A percentile compares a stretch with the other conserved stretches of the same genome.
These are phyloP conservation scores for Babyrousa celebensis DNA, from an alignment of 2,797 vertebrate species.

Conservation along the genomic window DNA sequence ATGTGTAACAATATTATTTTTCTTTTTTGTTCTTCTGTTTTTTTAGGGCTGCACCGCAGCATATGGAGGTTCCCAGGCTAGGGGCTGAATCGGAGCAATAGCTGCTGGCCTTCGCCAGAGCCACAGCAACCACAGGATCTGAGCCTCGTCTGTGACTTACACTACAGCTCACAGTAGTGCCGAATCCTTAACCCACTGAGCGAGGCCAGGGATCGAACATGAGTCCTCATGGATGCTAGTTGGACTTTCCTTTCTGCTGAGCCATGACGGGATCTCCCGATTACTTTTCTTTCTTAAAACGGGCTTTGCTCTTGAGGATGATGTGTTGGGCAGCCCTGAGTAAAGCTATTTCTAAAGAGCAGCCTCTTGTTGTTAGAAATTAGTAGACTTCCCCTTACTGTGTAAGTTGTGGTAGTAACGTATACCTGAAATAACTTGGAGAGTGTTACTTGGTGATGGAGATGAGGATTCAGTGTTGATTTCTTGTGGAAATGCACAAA, in stretches of 20 bases:
- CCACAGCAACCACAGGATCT: too few species aligned
- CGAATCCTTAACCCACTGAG: too few species aligned
- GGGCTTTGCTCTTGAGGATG: conserved; percentile 22
- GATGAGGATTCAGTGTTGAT: neutral
- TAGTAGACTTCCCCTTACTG: neutral
- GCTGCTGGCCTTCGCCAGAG: too few species aligned
- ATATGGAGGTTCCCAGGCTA: too few species aligned
- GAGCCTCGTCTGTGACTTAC: too few species aligned
- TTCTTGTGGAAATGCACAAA: neutral
- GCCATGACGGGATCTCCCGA: neutral
- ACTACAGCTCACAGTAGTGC: too few species aligned
- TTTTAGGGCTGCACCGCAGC: too few species aligned
- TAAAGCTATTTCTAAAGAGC: neutral
- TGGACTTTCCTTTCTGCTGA: too few species aligned
- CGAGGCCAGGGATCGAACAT: too few species aligned
- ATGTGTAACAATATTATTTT: neutral
- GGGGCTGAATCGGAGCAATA: too few species aligned
- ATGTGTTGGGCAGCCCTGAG: neutral
- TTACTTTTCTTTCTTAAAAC: conserved; percentile 42
- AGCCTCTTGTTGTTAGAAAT: neutral
- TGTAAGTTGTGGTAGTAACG: neutral
- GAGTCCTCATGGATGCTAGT: too few species aligned
- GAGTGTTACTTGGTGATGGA: neutral
- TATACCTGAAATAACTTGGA: neutral
- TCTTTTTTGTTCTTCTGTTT: too few species aligned